Percentiles rank a stretch among this genome's conserved stretches.
These are phyloP conservation scores for Erebia aethiops DNA, from an alignment of 2,888 invertebrate genomes.

Conservation along the genomic window DNA sequence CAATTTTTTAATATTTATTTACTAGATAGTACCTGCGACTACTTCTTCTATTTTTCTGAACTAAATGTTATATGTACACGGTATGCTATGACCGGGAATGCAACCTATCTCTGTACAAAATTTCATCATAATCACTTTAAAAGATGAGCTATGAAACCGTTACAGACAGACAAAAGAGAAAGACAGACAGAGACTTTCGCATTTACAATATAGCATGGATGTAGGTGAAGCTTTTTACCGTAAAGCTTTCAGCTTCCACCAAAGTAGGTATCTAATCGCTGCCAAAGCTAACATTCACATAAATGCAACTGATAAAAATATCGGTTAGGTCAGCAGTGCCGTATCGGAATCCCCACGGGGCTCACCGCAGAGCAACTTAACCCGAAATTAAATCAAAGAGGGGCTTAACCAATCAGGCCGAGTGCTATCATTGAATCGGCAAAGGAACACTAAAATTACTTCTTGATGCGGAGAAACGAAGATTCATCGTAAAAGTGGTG, in stretches of 20 bases:
- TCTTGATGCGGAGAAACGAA: constrained; percentile 83
- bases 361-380: constrained; percentile 77
- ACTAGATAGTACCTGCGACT: no score
- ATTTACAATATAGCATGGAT: no score
- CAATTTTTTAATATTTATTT: not conserved
- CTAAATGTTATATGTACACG: no score
- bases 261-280: constrained; percentile 34
- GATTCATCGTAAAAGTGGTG: constrained; percentile 83
- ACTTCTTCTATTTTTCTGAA: no score
- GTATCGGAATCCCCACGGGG: constrained; percentile 69
- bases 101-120: no score
- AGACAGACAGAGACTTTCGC: no score
- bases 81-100: no score
- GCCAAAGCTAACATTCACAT: constrained; percentile 48
- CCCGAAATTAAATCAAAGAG: constrained; percentile 83
- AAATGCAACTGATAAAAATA: constrained; percentile 59
- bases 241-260: not conserved
- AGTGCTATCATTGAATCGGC: constrained; percentile 83
- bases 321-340: constrained; percentile 49
- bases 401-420: constrained; percentile 81
- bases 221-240: not conserved
- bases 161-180: no score
- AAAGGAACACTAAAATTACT: constrained; percentile 83
- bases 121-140: no score
- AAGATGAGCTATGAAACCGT: no score